A percentile compares a stretch with the other conserved stretches of the same genome.
Conservation (phyloP, 2,888 invertebrate genomes). For the Pandemis corylana region DNA sequence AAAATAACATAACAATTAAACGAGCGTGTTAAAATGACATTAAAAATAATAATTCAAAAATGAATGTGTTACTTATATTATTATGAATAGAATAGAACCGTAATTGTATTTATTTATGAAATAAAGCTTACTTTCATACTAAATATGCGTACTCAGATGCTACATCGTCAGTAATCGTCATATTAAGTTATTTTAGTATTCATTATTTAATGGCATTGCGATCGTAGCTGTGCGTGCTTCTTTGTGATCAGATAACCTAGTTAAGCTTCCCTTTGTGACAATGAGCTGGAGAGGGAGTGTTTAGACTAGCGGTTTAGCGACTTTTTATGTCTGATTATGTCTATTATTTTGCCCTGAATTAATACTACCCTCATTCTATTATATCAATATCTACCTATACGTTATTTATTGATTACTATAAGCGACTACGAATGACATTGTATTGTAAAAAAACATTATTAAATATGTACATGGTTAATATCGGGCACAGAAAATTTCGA, state of each 20-base stretch:
- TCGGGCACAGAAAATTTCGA: too few relatives aligned
- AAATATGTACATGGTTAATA: too few relatives aligned
- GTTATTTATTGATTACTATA: too few relatives aligned
- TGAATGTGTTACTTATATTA: too few relatives aligned
- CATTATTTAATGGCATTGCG: neutral
- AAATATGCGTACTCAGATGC: neutral
- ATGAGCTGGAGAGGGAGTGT: neutral
- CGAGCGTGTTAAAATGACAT: neutral
- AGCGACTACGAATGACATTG: too few relatives aligned
- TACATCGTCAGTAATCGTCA: neutral
- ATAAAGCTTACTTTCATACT: too few relatives aligned
- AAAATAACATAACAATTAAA: neutral
- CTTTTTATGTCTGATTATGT: neutral
- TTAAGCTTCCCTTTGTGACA: neutral
- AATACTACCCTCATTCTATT: neutral
- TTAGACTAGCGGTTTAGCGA: neutral
- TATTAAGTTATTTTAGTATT: neutral
- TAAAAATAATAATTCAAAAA: too few relatives aligned
- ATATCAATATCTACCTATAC: neutral
- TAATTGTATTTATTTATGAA: too few relatives aligned
- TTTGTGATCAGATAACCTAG: slow-evolving; percentile 28
- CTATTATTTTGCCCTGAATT: neutral
- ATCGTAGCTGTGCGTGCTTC: neutral
- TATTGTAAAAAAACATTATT: too few relatives aligned
- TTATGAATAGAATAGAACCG: neutral